Percentiles rank a stretch among this genome's conserved stretches.
Conservation (phyloP, 1,140 invertebrate species). For the Macrobrachium nipponense region DNA sequence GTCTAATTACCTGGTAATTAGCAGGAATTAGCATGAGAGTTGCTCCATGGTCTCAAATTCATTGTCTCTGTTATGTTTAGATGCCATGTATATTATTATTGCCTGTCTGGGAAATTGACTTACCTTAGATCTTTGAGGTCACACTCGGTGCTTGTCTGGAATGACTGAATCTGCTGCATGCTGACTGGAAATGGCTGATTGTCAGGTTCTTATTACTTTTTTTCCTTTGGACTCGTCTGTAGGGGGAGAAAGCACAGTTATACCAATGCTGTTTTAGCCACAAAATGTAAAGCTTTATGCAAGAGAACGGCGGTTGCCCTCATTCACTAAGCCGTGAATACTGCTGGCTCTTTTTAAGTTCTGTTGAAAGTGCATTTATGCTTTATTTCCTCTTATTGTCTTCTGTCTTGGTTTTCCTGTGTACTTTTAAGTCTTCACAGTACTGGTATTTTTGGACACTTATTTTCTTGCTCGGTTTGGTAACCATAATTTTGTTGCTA, state of each 20-base stretch:
- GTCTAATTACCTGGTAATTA: constrained; percentile 49
- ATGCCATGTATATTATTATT: constrained; percentile 48
- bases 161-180: constrained; percentile 55
- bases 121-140: constrained; percentile 49
- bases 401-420: no score
- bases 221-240: constrained; percentile 29
- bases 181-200: constrained; percentile 61
- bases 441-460: no score
- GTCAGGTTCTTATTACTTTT: constrained; percentile 55
- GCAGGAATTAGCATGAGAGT: constrained; percentile 44
- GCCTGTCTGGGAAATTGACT: constrained; percentile 55
- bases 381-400: neutral
- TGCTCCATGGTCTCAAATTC: constrained; percentile 46
- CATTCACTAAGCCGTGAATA: neutral
- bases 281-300: constrained; percentile 39
- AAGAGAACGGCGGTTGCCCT: constrained; percentile 3
- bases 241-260: constrained; percentile 49
- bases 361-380: no score
- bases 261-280: constrained; percentile 53
- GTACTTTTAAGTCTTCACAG: no score
- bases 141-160: constrained; percentile 58
- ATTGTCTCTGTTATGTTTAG: constrained; percentile 56
- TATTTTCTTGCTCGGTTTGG: no score
- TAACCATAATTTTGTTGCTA: no score
- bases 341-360: neutral